phyloP scores from a whole-genome alignment of 2,888 invertebrate genomes.

The Lasiommata megera region DNA sequence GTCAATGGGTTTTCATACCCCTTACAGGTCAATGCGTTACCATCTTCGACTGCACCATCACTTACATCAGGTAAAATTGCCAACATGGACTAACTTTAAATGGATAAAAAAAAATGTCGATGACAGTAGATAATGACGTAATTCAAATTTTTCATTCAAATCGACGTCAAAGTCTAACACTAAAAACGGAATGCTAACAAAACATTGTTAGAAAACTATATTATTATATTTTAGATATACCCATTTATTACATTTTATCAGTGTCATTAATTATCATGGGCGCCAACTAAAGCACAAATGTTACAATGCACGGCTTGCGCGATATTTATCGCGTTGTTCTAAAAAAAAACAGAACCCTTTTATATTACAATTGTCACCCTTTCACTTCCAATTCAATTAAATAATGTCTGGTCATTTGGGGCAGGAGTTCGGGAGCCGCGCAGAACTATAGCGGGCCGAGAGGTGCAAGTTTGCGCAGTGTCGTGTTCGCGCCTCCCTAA shows the following conservation, averaged over 20 bases:
- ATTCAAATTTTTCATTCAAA: no score
- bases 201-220: background rate
- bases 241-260: constrained; percentile 24
- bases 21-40: no score
- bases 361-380: constrained; percentile 81
- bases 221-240: background rate
- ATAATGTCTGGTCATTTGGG: constrained; percentile 82
- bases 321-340: constrained; percentile 71
- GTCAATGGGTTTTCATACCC: no score
- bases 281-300: constrained; percentile 68
- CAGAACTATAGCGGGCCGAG: constrained; percentile 24
- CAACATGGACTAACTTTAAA: no score
- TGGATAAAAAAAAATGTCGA: no score
- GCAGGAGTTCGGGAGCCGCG: constrained; percentile 44
- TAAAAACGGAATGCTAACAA: no score
- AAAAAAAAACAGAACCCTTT: constrained; percentile 75
- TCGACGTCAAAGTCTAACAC: no score
- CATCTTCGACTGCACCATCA: no score
- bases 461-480: constrained; percentile 34
- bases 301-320: constrained; percentile 76
- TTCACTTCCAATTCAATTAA: constrained; percentile 79
- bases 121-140: no score
- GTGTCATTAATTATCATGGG: constrained; percentile 40
- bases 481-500: constrained; percentile 66
- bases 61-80: no score